Conservation (phyloP, 2,888 invertebrate genomes). For the Busseola fusca region DNA sequence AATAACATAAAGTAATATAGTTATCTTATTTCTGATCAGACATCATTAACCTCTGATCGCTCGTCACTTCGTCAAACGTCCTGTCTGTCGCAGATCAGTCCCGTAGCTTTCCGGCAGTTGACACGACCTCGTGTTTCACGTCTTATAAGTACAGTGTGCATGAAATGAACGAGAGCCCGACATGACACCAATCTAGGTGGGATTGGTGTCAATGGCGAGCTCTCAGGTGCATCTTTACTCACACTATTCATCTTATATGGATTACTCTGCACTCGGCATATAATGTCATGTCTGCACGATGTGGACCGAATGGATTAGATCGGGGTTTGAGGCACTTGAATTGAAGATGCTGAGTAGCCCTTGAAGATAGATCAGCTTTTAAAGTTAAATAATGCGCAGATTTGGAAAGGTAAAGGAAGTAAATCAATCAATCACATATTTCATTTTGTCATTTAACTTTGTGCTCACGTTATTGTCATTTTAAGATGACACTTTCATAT, state of each 20-base stretch:
- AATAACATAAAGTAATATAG: not conserved
- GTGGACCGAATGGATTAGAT: conserved; percentile 4
- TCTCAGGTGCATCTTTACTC: not conserved
- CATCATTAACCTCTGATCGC: no score
- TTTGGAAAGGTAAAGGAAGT: not conserved
- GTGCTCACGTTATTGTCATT: not conserved
- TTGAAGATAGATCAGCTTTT: not conserved
- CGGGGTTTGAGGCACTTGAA: no score
- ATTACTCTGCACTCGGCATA: not conserved
- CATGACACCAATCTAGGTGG: not conserved
- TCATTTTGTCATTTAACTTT: not conserved
- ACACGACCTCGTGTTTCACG: conserved; percentile 13
- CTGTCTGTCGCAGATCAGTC: not conserved
- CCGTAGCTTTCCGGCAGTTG: not conserved
- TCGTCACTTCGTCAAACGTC: not conserved
- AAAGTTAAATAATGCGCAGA: not conserved
- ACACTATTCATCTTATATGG: not conserved
- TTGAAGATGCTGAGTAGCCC: not conserved
- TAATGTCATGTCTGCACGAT: not conserved
- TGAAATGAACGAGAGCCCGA: not conserved
- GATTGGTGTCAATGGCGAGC: conserved; percentile 12
- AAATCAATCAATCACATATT: no score
- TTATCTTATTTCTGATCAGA: not conserved
- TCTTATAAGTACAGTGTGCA: not conserved
- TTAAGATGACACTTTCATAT: not conserved